Conservation (phyloP, 2,888 invertebrate genomes). For the Blera fallax region DNA sequence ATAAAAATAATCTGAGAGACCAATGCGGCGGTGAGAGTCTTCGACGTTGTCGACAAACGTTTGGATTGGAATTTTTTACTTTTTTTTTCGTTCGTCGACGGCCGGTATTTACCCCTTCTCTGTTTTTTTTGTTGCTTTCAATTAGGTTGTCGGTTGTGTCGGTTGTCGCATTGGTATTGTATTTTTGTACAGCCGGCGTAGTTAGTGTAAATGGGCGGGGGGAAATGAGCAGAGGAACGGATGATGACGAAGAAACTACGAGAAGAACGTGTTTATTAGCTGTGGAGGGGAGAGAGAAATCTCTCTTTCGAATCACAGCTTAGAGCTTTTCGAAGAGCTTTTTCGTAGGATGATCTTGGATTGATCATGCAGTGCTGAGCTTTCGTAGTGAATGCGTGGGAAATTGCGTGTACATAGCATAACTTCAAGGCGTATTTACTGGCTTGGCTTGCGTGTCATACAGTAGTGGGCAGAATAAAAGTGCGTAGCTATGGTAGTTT, state of each 20-base stretch:
- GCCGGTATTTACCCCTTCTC: conserved; percentile 60
- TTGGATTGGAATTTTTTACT: conserved; percentile 60
- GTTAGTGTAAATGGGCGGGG: neutral
- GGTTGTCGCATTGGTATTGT: conserved; percentile 34
- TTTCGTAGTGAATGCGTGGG: neutral
- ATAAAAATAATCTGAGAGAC: conserved; percentile 69
- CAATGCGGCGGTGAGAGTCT: conserved; percentile 61
- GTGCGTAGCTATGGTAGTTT: neutral
- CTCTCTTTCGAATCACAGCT: neutral
- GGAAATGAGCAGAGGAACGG: neutral
- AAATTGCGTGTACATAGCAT: neutral
- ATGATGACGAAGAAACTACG: conserved; percentile 6
- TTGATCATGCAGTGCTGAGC: neutral
- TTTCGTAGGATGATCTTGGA: neutral
- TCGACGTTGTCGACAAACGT: conserved; percentile 54
- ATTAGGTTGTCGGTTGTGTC: conserved; percentile 43
- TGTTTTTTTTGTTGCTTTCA: conserved; percentile 39
- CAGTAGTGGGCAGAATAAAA: conserved; percentile 26
- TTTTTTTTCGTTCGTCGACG: conserved; percentile 15
- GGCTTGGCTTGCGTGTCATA: neutral
- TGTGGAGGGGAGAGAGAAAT: neutral
- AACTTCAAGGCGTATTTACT: neutral
- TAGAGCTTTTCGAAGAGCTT: neutral
- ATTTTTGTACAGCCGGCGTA: conserved; percentile 23
- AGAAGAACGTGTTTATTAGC: conserved; percentile 37